Conservation (phyloP, 2,888 invertebrate species). For the Azorinus chamasolen region DNA sequence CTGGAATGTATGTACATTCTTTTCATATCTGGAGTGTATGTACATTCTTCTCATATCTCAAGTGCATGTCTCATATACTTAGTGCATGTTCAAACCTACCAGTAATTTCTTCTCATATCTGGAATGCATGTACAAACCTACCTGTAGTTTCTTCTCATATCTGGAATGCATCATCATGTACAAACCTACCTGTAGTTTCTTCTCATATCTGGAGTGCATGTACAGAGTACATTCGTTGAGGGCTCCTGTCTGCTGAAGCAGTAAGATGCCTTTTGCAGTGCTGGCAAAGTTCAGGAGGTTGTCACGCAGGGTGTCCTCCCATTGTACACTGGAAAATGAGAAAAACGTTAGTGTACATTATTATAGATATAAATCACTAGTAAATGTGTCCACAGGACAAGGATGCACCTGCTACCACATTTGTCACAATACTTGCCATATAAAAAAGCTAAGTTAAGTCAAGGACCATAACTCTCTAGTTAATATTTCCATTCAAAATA, state of each 20-base stretch:
- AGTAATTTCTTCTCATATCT: constrained; percentile 84
- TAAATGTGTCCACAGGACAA: no score
- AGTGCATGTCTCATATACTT: constrained; percentile 83
- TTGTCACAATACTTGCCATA: no score
- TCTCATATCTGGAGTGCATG: constrained; percentile 83
- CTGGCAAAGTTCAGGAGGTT: constrained; percentile 85
- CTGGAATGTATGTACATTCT: no score
- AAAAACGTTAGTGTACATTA: neutral
- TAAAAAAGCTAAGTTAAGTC: no score
- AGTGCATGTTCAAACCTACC: constrained; percentile 84
- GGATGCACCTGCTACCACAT: no score
- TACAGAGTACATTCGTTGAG: constrained; percentile 84
- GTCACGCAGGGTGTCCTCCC: constrained; percentile 85
- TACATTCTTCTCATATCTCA: constrained; percentile 82
- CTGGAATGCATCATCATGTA: constrained; percentile 84
- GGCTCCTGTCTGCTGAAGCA: constrained; percentile 84
- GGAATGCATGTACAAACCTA: constrained; percentile 81
- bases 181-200: constrained; percentile 84
- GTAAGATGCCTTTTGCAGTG: constrained; percentile 85
- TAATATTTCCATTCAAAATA: no score
- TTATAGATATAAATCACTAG: neutral
- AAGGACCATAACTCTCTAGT: no score
- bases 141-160: constrained; percentile 85
- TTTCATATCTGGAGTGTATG: constrained; percentile 84
- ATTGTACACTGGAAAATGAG: constrained; percentile 72